Base-by-base conservation (phyloP, 2,797 vertebrate genomes). In the Semotilus atromaculatus region DNA sequence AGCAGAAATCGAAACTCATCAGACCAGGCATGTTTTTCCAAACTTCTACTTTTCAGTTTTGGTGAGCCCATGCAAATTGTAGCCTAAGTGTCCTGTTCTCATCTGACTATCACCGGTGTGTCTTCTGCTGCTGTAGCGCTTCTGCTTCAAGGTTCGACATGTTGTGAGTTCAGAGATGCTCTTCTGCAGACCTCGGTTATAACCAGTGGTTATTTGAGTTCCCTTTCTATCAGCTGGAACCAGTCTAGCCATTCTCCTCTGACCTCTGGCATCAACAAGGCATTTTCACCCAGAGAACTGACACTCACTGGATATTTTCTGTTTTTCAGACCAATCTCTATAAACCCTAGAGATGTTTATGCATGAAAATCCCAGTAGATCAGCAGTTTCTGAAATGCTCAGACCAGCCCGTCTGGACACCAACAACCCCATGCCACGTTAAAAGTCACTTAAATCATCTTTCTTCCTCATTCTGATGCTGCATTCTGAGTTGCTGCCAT, bases 221-320 rank as follows among this genome's bases (percentile, higher is more conserved):
- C 14, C 45, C 45, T 48, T 48, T 48, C 45, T 48, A 48, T 48
- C 45, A 48, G 45, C 45, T 48, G 14, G 43, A 48, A 48, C 14
- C 45, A 48, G 45, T 48, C 45, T 48, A 62, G 58, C 58, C 73
- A 83, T 85, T 86, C 81, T 86, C 76, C 84, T 86, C 77, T 88
- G 87, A 84, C 71, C 53, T 86, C 87, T 84, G 81, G 66, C 66
- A 84, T 86, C 72, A 79, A 78, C 66, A 84, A 86, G 85, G 53
- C 14, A 48, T 48, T 48, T 18, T 48, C 14, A 5, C 14, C 43
- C 13, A 16, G 13, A 45, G 43, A 45, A 14, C 13, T 45, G 13
- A 0, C 1, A 3, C 43, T 45, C 43, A 16, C 43, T 16, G 10
- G 2, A 43, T 53, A 21, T 53, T 53, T 53, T 53, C 7, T 53